Conservation (phyloP, 2,113 vertebrate species). For the Microcebus lehilahytsara region DNA sequence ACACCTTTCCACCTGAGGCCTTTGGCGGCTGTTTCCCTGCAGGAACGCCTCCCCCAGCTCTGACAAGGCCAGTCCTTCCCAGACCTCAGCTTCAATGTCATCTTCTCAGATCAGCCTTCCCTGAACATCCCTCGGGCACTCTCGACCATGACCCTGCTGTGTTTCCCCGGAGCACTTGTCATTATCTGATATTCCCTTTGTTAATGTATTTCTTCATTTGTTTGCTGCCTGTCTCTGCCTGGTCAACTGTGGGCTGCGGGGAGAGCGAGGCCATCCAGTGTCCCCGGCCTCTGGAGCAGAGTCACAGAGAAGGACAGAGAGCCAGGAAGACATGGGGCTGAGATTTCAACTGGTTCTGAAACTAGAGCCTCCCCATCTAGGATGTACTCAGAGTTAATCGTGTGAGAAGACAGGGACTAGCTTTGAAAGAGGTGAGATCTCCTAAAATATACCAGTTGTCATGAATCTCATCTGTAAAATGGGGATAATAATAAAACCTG, state of each 20-base stretch:
- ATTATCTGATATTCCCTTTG: neutral
- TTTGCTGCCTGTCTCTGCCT: neutral
- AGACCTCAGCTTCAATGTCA: neutral
- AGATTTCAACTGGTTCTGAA: neutral
- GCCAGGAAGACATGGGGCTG: neutral
- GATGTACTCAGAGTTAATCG: neutral
- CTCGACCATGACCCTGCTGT: neutral
- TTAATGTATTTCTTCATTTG: neutral
- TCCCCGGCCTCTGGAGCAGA: neutral
- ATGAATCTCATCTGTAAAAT: neutral
- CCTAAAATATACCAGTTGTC: neutral
- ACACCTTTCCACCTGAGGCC: neutral
- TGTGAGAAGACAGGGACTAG: neutral
- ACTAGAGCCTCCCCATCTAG: neutral
- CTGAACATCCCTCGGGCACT: neutral
- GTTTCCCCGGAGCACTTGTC: neutral
- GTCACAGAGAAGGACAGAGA: neutral
- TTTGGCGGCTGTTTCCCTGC: neutral
- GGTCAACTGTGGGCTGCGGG: neutral
- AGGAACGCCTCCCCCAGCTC: neutral
- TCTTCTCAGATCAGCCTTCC: neutral
- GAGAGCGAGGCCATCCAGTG: neutral
- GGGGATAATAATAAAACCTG: neutral
- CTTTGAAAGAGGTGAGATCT: neutral
- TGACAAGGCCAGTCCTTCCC: neutral